A percentile compares a stretch with the other conserved stretches of the same genome.
Evolutionary conservation across 1,140 invertebrate species (phyloP).

Genomic region (Hyles euphorbiae): DNA sequence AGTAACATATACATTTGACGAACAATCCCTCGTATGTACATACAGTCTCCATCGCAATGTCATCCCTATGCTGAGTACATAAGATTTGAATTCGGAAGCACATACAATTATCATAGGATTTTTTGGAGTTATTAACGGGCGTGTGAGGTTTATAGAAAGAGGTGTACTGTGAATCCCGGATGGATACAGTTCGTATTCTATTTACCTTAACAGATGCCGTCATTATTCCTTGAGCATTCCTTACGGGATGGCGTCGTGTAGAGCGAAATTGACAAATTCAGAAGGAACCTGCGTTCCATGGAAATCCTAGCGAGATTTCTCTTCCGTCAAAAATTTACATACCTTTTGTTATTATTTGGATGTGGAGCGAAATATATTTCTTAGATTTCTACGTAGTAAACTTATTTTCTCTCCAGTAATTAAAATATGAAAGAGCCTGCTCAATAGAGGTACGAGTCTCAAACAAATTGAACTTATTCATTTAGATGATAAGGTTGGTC

Average conservation of each 20-base stretch:
- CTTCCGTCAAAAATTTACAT: conserved; percentile 2
- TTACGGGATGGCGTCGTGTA: conserved; percentile 29
- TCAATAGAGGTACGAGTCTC: too few relatives aligned
- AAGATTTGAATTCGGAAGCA: conserved; percentile 15
- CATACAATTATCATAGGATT: conserved; percentile 2
- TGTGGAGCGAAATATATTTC: background rate
- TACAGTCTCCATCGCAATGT: conserved; percentile 7
- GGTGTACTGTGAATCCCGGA: conserved; percentile 58
- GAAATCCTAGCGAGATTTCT: conserved; percentile 1
- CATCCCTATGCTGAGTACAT: conserved; percentile 2
- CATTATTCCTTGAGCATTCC: conserved; percentile 60
- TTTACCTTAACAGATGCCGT: conserved; percentile 68
- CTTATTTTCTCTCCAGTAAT: too few relatives aligned
- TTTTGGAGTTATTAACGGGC: conserved; percentile 9
- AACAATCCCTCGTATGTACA: conserved; percentile 16
- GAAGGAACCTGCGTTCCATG: conserved; percentile 11
- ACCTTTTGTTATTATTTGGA: background rate
- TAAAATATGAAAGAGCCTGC: too few relatives aligned
- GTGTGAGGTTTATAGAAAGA: conserved; percentile 61
- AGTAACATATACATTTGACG: conserved; percentile 48
- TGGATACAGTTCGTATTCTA: conserved; percentile 65
- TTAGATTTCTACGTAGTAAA: too few relatives aligned
- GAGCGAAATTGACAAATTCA: conserved; percentile 39
- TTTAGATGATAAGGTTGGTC: too few relatives aligned
- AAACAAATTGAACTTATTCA: too few relatives aligned